Percentiles rank a stretch among this genome's conserved stretches.
Evolutionary conservation across 2,797 vertebrate species (phyloP).

Genomic region (Oceanodroma leucorhoa): DNA sequence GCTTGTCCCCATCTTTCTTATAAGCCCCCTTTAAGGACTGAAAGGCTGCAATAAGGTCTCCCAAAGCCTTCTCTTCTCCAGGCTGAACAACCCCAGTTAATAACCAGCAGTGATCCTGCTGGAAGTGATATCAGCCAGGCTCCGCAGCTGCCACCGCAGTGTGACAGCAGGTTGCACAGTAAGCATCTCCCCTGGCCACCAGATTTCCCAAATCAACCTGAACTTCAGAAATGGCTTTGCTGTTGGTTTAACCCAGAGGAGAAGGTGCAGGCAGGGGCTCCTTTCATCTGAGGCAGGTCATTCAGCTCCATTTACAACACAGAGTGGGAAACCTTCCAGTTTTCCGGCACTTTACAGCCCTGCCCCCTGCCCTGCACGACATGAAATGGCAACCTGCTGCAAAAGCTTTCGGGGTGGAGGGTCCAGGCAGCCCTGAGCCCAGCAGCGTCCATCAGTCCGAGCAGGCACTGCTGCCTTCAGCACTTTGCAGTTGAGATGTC

Average conservation of each 20-base stretch:
- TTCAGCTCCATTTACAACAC: neutral
- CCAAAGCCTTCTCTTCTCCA: no score
- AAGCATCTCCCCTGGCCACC: neutral
- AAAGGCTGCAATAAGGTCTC: no score
- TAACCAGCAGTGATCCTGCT: no score
- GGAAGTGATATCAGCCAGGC: neutral
- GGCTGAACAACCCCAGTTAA: no score
- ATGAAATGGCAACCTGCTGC: neutral
- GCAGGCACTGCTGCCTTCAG: neutral
- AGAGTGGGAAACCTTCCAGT: neutral
- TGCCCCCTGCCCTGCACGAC: neutral
- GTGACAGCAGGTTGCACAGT: neutral
- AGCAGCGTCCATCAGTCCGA: fast-evolving
- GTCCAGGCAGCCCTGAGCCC: neutral
- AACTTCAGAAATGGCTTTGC: neutral
- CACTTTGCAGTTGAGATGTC: neutral
- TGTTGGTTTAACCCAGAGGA: neutral
- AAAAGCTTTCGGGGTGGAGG: neutral
- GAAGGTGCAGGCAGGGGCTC: neutral
- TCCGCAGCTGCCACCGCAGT: fast-evolving
- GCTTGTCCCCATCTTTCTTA: no score
- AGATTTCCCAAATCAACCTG: neutral
- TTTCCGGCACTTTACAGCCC: neutral
- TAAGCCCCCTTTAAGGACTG: no score
- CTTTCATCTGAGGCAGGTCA: neutral